Percentiles rank a stretch among this genome's conserved stretches.
These are phyloP conservation scores for Cliona cf. orientalis DNA, from an alignment of 37 sponge, comb jelly and placozoan species.

Conservation along the genomic window DNA sequence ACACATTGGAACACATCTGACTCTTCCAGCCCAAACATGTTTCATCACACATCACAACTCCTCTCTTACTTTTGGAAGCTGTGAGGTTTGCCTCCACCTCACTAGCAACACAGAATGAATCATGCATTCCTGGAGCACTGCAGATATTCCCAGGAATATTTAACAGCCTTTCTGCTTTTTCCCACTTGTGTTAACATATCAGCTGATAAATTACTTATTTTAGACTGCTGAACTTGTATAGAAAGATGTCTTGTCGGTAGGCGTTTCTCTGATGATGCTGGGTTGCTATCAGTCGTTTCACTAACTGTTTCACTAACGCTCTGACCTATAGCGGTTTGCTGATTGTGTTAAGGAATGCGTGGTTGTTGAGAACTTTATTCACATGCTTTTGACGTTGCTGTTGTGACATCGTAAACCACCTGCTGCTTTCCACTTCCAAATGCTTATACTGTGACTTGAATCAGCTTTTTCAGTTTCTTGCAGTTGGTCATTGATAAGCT, in stretches of 20 bases:
- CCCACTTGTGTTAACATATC: background rate
- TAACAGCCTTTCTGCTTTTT: background rate
- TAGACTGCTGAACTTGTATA: background rate
- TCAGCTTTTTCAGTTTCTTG: background rate
- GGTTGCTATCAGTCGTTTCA: background rate
- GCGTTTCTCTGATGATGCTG: too few relatives aligned
- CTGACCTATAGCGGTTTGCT: too few relatives aligned
- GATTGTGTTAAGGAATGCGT: too few relatives aligned
- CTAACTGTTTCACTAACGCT: too few relatives aligned
- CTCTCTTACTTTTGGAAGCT: too few relatives aligned
- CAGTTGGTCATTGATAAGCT: background rate
- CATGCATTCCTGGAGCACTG: background rate
- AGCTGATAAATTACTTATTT: background rate
- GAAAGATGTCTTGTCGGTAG: too few relatives aligned
- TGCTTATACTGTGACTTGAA: conserved; percentile 1
- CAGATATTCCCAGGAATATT: background rate
- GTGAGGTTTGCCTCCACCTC: too few relatives aligned
- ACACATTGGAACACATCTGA: too few relatives aligned
- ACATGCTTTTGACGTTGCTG: background rate
- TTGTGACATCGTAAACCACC: background rate
- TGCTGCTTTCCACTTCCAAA: background rate
- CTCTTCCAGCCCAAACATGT: too few relatives aligned
- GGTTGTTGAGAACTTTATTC: background rate
- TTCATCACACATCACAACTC: too few relatives aligned
- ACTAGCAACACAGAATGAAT: background rate